Evolutionary conservation across 2,797 vertebrate genomes (phyloP).

Genomic region (Tragelaphus eurycerus): DNA sequence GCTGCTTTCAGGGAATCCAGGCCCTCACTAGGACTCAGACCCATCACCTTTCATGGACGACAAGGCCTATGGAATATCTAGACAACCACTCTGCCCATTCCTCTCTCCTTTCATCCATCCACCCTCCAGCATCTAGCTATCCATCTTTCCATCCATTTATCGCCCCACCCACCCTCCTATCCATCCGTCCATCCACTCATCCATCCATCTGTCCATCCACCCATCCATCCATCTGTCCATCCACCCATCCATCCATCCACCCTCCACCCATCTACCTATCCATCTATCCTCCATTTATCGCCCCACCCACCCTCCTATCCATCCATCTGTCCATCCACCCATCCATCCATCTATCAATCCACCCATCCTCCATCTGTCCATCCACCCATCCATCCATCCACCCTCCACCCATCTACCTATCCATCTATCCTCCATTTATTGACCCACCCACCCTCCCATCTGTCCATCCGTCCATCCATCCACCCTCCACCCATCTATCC

Average conservation of each 20-base stretch:
- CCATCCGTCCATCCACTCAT: accelerated
- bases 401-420: too few species aligned
- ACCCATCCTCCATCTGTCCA: neutral
- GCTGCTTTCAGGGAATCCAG: accelerated
- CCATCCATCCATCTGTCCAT: too few species aligned
- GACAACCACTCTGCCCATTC: neutral
- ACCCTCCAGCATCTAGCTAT: neutral
- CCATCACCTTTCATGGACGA: accelerated
- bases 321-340: neutral
- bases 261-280: too few species aligned
- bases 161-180: neutral
- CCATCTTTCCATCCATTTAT: neutral
- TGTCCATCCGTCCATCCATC: too few species aligned
- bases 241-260: too few species aligned
- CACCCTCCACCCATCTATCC: too few species aligned
- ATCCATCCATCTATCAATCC: neutral
- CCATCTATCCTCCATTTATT: too few species aligned
- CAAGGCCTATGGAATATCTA: neutral
- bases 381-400: too few species aligned
- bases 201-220: too few species aligned
- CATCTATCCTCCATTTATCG: too few species aligned
- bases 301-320: accelerated
- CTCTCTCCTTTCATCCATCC: neutral
- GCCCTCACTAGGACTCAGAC: neutral
- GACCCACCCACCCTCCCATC: too few species aligned